Base-by-base conservation (phyloP, 2,797 vertebrate species). In the Mastacembelus armatus region DNA sequence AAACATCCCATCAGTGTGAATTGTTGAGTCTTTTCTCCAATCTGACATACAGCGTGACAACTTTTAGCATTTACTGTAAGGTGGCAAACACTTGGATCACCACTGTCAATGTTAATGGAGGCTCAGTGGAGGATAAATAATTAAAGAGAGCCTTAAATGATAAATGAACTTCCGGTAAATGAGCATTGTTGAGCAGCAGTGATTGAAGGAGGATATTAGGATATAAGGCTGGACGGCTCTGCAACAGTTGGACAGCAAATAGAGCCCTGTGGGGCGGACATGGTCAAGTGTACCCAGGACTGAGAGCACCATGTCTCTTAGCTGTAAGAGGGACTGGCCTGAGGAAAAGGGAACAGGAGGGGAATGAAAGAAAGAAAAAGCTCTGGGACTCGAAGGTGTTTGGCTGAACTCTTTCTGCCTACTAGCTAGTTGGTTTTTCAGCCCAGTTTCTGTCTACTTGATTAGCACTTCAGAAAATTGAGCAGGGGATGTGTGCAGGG, bases 131-230 rank as follows among this genome's bases (percentile, higher is more conserved):
- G 47, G 52, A 75, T 90, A 66, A 87, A 90, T 90, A 74, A 89
- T 90, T 77, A 52, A 90, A 49, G 35, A 26, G 42, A 10, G 45
- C 40, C 40, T 77, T 91, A 69, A 87, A 90, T 92, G 86, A 91
- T 89, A 61, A 78, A 90, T 89, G 81, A 88, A 69, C 77, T 87
- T 83, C 69, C 68, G 79, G 74, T 33, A 71, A 77, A 82, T 74
- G 48, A 74, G 57, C 74, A 81, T 85, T 81, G 80, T 82, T 71
- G 72, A 84, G 49, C 16, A 16, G 48, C 27, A 16, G 45, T 7
- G 59, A 51, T 56, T 70, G 78, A 67, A 58, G 80, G 29, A 56
- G n/a, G n/a, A n/a, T n/a, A n/a, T n/a, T n/a, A n/a, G 74, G 76
- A 81, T 65, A 56, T 68, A 74, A 82, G 63, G 63, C 63, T 66